Conservation (phyloP, 2,797 vertebrate species). For the Masticophis lateralis region DNA sequence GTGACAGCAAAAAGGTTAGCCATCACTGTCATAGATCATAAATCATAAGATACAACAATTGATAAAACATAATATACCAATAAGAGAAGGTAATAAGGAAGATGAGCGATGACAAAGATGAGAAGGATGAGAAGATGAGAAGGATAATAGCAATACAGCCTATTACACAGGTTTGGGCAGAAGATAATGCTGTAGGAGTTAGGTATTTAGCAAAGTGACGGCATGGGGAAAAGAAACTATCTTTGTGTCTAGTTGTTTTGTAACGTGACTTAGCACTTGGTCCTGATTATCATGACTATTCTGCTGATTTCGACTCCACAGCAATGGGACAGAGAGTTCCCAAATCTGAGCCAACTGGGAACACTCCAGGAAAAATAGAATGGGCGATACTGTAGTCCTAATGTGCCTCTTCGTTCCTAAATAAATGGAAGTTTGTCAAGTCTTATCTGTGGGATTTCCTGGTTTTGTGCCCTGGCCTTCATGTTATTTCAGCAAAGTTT, state of each 20-base stretch:
- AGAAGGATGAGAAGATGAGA: neutral
- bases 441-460: conserved; percentile 64
- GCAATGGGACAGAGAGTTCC: neutral
- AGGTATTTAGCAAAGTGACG: neutral
- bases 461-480: conserved; percentile 52
- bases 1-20: too few relatives aligned
- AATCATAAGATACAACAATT: neutral
- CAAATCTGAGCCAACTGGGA: neutral
- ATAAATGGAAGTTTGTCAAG: conserved; percentile 49
- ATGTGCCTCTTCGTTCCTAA: neutral
- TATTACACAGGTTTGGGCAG: too few relatives aligned
- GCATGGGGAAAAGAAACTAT: neutral
- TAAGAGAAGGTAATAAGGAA: neutral
- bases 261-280: neutral
- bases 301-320: neutral
- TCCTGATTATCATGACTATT: neutral
- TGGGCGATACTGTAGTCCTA: conserved; percentile 17
- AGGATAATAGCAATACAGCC: too few relatives aligned
- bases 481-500: conserved; percentile 55
- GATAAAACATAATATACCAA: neutral
- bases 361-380: conserved; percentile 27
- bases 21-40: neutral
- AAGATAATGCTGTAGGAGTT: neutral
- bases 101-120: neutral
- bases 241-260: neutral